Percentiles rank a stretch among this genome's conserved stretches.
Conservation (phyloP, 2,888 invertebrate genomes). For the Tetramorium bicarinatum region DNA sequence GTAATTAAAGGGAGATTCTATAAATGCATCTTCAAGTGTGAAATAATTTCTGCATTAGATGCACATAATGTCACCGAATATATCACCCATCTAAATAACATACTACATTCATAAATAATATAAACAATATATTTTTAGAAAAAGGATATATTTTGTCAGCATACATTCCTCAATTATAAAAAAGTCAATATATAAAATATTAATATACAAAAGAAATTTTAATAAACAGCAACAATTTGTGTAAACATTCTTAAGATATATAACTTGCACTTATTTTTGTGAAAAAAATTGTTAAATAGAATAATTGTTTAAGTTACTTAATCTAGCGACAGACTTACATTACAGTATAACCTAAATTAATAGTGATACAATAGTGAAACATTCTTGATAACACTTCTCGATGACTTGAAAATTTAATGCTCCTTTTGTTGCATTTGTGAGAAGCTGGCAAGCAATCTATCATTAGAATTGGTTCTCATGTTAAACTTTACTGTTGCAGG, state of each 20-base stretch:
- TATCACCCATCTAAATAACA: not conserved
- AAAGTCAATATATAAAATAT: slow-evolving; percentile 15
- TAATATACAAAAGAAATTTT: not conserved
- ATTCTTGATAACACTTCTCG: not conserved
- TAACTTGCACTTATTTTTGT: not conserved
- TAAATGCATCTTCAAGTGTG: not conserved
- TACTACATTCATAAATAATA: not conserved
- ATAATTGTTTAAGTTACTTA: slow-evolving; percentile 9
- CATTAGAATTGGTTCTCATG: not conserved
- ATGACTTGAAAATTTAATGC: not conserved
- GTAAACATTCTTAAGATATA: not conserved
- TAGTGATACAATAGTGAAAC: not conserved
- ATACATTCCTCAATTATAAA: not conserved
- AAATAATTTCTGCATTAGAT: not conserved
- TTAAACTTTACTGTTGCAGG: slow-evolving; percentile 85
- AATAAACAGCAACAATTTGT: slow-evolving; percentile 25
- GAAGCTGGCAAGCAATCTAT: not conserved
- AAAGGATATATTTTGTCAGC: not conserved
- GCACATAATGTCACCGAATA: not conserved
- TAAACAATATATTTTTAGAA: slow-evolving; percentile 12
- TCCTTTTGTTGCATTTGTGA: not conserved
- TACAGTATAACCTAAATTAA: not conserved
- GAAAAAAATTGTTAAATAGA: slow-evolving; percentile 8
- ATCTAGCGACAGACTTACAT: not conserved
- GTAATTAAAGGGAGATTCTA: not conserved